A percentile compares a stretch with the other conserved stretches of the same genome.
These are phyloP conservation scores for Dinocampus coccinellae DNA, from an alignment of 2,888 invertebrate species.

Conservation along the genomic window DNA sequence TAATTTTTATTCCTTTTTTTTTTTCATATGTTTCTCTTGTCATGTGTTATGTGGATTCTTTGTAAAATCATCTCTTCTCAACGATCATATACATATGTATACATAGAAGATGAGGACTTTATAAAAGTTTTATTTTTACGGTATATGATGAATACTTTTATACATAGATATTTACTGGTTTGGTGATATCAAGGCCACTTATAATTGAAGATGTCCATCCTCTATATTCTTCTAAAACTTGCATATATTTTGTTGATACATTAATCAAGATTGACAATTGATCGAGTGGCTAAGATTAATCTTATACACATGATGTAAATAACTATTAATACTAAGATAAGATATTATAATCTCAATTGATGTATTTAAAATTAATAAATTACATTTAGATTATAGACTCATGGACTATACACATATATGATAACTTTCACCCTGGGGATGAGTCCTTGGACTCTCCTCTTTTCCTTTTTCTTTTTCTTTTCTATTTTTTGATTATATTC, in stretches of 20 bases:
- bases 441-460: background rate
- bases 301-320: background rate
- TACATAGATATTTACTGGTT: conserved; percentile 5
- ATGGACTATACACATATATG: background rate
- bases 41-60: background rate
- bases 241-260: background rate
- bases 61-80: background rate
- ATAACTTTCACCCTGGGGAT: conserved; percentile 19
- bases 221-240: background rate
- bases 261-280: background rate
- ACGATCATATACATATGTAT: background rate
- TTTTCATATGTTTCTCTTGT: background rate
- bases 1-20: background rate
- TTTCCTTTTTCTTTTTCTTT: background rate
- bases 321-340: background rate
- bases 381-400: background rate
- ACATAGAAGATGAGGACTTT: too few species aligned
- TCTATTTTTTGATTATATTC: background rate
- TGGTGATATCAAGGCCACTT: conserved; percentile 27
- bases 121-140: background rate
- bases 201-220: conserved; percentile 33
- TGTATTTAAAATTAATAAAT: conserved; percentile 5
- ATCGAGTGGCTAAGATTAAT: background rate
- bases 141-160: background rate
- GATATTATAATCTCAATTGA: background rate